phyloP scores from a whole-genome alignment of 2,797 vertebrate species.

The Siniperca undulata region DNA sequence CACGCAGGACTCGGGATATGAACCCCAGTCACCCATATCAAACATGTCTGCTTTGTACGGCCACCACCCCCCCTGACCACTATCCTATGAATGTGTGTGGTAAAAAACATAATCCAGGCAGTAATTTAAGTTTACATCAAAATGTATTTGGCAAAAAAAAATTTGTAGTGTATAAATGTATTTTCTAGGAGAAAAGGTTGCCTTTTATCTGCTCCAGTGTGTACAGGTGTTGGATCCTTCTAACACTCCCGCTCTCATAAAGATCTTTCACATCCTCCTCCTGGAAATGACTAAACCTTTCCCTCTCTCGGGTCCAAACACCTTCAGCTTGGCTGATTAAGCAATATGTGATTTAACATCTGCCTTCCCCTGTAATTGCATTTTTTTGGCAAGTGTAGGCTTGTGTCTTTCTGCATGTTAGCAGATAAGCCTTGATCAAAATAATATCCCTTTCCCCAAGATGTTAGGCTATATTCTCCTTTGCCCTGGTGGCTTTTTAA shows the following conservation, averaged over 20 bases:
- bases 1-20: too few species aligned
- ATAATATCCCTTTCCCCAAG: not conserved
- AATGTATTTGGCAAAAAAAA: not conserved
- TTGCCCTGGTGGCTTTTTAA: constrained; percentile 2
- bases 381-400: not conserved
- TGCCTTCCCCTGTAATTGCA: constrained; percentile 5
- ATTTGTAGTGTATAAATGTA: not conserved
- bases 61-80: not conserved
- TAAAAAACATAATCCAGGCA: not conserved
- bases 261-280: constrained; percentile 2
- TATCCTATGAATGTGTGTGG: not conserved
- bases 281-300: not conserved
- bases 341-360: constrained; percentile 1
- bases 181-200: not conserved
- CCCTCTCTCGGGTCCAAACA: not conserved
- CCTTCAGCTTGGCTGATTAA: constrained; percentile 13
- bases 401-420: not conserved
- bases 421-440: constrained; percentile 25
- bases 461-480: not conserved
- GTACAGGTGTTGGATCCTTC: not conserved
- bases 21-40: not conserved
- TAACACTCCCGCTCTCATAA: not conserved
- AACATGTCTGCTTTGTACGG: not conserved
- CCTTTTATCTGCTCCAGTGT: not conserved
- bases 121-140: not conserved